Percentiles rank a stretch among this genome's conserved stretches.
phyloP scores from a whole-genome alignment of 2,888 invertebrate genomes.

The Cheilosia soror region DNA sequence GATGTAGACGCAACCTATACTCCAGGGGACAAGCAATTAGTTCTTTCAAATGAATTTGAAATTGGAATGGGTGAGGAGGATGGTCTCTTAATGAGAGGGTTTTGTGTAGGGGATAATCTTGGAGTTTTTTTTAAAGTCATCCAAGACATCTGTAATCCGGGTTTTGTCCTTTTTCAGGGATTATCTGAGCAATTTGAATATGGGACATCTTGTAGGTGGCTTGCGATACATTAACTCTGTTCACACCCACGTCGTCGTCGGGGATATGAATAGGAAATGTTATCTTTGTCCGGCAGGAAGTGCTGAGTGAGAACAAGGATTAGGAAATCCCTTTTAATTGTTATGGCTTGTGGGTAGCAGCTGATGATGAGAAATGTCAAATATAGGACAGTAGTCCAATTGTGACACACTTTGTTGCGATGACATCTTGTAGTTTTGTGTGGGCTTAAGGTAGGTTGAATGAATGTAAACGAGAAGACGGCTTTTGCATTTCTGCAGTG shows the following conservation, averaged over 20 bases:
- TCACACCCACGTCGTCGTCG: slow-evolving; percentile 41
- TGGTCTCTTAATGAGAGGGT: slow-evolving; percentile 27
- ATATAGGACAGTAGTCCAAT: neutral
- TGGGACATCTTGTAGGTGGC: slow-evolving; percentile 18
- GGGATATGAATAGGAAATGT: slow-evolving; percentile 2
- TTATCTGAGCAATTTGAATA: slow-evolving; percentile 20
- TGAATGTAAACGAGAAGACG: neutral
- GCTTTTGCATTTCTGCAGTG: too few species aligned
- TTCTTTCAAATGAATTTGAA: slow-evolving; percentile 15
- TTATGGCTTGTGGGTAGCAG: slow-evolving; percentile 10
- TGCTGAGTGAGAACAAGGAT: slow-evolving; percentile 12
- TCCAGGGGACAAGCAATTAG: slow-evolving; percentile 36
- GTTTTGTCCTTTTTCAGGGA: slow-evolving; percentile 21
- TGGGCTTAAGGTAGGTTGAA: neutral
- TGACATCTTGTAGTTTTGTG: neutral
- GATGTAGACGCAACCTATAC: neutral
- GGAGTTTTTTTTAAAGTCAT: slow-evolving; percentile 11
- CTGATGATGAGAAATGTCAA: slow-evolving; percentile 1
- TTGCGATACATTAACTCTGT: slow-evolving; percentile 41
- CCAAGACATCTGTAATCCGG: slow-evolving; percentile 36
- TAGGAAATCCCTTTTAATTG: slow-evolving; percentile 2
- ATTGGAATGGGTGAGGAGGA: slow-evolving; percentile 17
- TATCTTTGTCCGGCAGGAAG: slow-evolving; percentile 33
- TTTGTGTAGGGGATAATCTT: slow-evolving; percentile 51
- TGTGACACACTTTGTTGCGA: neutral